Evolutionary conservation across 2,113 vertebrate species (phyloP).

Genomic region (Clinocottus analis): DNA sequence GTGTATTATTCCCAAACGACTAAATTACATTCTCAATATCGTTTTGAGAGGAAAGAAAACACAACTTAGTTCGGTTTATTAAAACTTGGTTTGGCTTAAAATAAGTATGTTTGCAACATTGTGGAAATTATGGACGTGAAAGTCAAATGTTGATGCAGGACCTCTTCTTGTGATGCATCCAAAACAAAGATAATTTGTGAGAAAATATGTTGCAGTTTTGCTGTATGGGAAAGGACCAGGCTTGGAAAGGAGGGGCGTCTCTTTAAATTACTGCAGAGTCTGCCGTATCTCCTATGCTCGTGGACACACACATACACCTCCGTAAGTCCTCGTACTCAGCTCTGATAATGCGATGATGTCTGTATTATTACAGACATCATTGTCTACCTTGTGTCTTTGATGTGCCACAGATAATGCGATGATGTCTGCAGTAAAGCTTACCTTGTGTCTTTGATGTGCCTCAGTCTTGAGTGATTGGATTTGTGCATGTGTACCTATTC

Average conservation of each 20-base stretch:
- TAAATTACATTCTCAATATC: no score
- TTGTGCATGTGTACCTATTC: neutral
- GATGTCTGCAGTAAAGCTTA: no score
- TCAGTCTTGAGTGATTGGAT: conserved; percentile 16
- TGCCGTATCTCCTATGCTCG: conserved; percentile 5
- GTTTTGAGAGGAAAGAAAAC: no score
- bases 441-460: neutral
- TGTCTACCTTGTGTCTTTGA: conserved; percentile 7
- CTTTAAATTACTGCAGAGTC: conserved; percentile 25
- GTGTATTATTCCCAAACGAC: neutral
- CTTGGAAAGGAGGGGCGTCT: neutral
- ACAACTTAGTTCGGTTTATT: neutral
- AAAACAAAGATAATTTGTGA: neutral
- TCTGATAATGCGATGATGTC: conserved; percentile 38
- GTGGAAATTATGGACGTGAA: neutral
- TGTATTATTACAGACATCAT: no score
- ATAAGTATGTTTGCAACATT: no score
- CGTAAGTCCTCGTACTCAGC: neutral
- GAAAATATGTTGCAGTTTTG: neutral
- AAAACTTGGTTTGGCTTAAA: no score
- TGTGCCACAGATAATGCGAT: no score
- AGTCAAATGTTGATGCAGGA: neutral
- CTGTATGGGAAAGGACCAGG: neutral
- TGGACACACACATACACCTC: neutral
- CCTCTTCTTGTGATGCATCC: neutral